A percentile compares a stretch with the other conserved stretches of the same genome.
phyloP scores from a whole-genome alignment of 1,140 invertebrate genomes.

The Sitodiplosis mosellana region DNA sequence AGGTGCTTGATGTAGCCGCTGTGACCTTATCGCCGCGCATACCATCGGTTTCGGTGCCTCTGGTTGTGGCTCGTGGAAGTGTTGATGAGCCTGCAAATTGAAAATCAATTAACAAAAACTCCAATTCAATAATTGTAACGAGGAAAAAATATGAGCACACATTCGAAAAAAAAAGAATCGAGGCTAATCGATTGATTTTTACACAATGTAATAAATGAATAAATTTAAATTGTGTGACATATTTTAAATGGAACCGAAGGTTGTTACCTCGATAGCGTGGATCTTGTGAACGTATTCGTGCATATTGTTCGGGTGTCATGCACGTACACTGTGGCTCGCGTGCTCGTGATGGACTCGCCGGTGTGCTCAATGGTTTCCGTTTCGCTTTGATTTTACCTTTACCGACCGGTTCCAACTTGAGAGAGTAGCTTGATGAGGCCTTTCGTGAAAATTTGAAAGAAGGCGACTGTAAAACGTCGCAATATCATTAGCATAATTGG shows the following conservation, averaged over 20 bases:
- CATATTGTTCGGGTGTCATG: constrained; percentile 85
- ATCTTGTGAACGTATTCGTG: constrained; percentile 63
- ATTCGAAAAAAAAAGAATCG: too few species aligned
- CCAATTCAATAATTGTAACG: too few species aligned
- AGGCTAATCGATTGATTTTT: too few species aligned
- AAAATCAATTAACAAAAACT: not conserved
- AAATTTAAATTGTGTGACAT: not conserved
- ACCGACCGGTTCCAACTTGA: constrained; percentile 75
- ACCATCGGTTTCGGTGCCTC: constrained; percentile 45
- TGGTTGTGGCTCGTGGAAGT: constrained; percentile 54
- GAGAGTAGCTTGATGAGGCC: constrained; percentile 87
- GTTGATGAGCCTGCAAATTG: constrained; percentile 53
- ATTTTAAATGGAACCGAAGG: not conserved
- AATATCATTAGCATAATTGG: constrained; percentile 32
- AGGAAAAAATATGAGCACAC: too few species aligned
- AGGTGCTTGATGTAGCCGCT: constrained; percentile 66
- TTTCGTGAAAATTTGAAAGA: constrained; percentile 95
- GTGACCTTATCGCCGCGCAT: constrained; percentile 42
- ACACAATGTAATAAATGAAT: not conserved
- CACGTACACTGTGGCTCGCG: constrained; percentile 83
- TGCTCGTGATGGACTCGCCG: constrained; percentile 68
- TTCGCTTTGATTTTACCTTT: constrained; percentile 70
- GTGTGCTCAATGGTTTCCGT: constrained; percentile 79
- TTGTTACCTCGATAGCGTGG: constrained; percentile 46
- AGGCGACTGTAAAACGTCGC: constrained; percentile 71